Percentiles rank a stretch among this genome's conserved stretches.
Conservation (phyloP, 2,113 vertebrate species). For the Grammomys surdaster region DNA sequence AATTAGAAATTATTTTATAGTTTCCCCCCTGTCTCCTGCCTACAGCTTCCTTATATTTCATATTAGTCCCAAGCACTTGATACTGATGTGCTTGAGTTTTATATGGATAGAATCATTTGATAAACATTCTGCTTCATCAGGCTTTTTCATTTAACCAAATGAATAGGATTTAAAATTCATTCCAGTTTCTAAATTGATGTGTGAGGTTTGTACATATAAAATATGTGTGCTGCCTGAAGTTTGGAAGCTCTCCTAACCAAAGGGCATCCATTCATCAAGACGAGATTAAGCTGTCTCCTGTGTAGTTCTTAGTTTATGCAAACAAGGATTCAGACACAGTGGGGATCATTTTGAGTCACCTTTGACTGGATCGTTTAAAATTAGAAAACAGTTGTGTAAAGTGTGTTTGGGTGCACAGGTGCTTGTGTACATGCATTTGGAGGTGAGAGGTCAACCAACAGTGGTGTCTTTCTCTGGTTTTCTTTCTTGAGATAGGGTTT, state of each 20-base stretch:
- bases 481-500: neutral
- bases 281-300: neutral
- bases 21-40: neutral
- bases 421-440: neutral
- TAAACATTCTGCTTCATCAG: neutral
- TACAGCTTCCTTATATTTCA: neutral
- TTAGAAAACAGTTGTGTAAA: neutral
- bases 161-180: neutral
- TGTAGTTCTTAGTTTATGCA: neutral
- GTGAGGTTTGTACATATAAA: neutral
- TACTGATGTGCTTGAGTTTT: slow-evolving; percentile 18
- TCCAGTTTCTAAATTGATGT: neutral
- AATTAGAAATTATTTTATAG: neutral
- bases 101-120: neutral
- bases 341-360: neutral
- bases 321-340: neutral
- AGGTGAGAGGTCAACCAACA: neutral
- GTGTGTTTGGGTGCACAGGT: neutral
- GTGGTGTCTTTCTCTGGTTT: neutral
- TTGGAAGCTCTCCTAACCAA: neutral
- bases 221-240: neutral
- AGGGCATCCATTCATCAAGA: neutral
- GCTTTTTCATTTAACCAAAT: slow-evolving; percentile 34
- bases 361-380: neutral
- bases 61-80: neutral